Percentiles rank a stretch among this genome's conserved stretches.
These are phyloP conservation scores for Auanema freiburgensis DNA, from an alignment of 2,888 invertebrate species.

Conservation along the genomic window DNA sequence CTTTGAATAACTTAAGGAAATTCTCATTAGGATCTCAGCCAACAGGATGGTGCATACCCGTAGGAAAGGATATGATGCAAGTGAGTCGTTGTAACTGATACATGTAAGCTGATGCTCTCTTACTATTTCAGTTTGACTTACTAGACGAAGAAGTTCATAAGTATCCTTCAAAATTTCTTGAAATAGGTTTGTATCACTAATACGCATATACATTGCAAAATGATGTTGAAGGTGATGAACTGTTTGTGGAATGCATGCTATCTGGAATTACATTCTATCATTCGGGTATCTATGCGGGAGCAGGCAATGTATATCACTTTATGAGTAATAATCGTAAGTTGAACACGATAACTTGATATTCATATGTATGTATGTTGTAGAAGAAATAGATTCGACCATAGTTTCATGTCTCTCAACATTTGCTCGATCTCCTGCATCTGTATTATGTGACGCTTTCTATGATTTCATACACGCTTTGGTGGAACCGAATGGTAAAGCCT, in stretches of 20 bases:
- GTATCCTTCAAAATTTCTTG: conserved; percentile 3
- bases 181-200: not conserved
- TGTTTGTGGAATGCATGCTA: conserved; percentile 42
- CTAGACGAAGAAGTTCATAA: too few species aligned
- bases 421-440: conserved; percentile 28
- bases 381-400: conserved; percentile 31
- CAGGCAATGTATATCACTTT: conserved; percentile 49
- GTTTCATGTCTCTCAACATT: conserved; percentile 34
- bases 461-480: conserved; percentile 38
- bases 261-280: conserved; percentile 46
- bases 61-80: conserved; percentile 28
- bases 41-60: conserved; percentile 25
- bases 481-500: conserved; percentile 15
- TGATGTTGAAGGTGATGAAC: conserved; percentile 46
- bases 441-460: conserved; percentile 36
- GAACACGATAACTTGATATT: too few species aligned
- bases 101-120: too few species aligned
- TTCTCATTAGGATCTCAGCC: conserved; percentile 34
- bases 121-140: too few species aligned
- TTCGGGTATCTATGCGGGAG: conserved; percentile 50
- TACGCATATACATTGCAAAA: too few species aligned
- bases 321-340: conserved; percentile 41
- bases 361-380: conserved; percentile 23
- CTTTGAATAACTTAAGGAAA: conserved; percentile 24
- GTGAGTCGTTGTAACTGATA: conserved; percentile 7